Evolutionary conservation across 2,888 invertebrate species (phyloP), one percentile per base, ranked within the genome.

Genomic region (Luperina testacea): DNA sequence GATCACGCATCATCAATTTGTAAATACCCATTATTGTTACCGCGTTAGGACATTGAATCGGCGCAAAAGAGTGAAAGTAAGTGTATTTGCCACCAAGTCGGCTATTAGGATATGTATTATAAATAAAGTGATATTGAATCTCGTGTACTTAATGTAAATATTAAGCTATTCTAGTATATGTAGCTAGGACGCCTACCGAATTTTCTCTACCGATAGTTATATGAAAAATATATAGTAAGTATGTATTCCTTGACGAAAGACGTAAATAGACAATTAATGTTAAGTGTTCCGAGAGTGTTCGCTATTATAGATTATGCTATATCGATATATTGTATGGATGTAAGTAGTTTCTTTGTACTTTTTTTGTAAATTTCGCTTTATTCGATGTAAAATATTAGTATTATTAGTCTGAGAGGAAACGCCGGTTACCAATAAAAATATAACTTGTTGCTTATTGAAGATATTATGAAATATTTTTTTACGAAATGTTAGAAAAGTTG

Each of bases 381-480:
- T 95, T 95, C 90, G 94, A 94, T 94, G 91, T 96, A 95, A 94
- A 94, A 92, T 95, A 93, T 95, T 96, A 96, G 95, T 95, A 94
- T 95, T 96, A 94, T 95, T 96, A 97, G 97, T 97, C 97, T 96
- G 96, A 97, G 95, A 96, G 94, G 93, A 96, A 97, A 95, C 96
- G 96, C 96, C 96, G 97, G 97, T 97, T 97, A 97, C 97, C 97
- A 97, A 95, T 96, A 96, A 95, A 96, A 95, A 94, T 96, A 96
- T 96, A 94, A 95, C 95, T 96, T 96, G 96, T 97, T 97, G 96
- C 95, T 96, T 96, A 96, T 96, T 97, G 95, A 96, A 94, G 94
- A 95, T 96, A 94, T 94, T 95, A 94, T 96, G 94, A 95, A 94
- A 95, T 95, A 94, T 94, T 87, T 85, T 85, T 95, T 94, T 94